Evolutionary conservation across 1,140 invertebrate species (phyloP), one percentile per base, ranked within the genome.

Genomic region (Drosophila baimaii): DNA sequence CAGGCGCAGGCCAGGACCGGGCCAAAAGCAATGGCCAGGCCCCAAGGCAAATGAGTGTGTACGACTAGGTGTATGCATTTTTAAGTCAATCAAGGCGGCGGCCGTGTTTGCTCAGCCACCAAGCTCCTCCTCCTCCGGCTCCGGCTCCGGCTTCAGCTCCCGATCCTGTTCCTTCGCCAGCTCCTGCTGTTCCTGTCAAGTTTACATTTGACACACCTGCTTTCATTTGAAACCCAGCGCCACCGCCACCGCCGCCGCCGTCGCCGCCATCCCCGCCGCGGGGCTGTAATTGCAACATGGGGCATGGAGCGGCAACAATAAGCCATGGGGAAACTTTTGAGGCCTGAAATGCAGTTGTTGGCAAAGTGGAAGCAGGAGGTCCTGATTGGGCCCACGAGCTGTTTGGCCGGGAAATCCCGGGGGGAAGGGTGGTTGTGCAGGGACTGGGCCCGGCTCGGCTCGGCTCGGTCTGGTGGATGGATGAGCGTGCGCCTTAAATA

Each of bases 161-260:
- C 35, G 13, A 19, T 19, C 39, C 56, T 17, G 41, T 9, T 46
- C 52, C 33, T 25, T 44, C 31, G 46, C 37, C 62, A 37, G 59
- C 41, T 46, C 61, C 55, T 56, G 70, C 72, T 59, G 55, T 56
- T 56, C 41, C 72, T 63, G 77, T 76, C 65, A 66, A 84, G 84
- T 89, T 88, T 88, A 89, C 74, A 81, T 89, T 89, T 89, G 84
- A 89, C 84, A 89, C 84, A 89, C 84, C 84, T 89, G 84, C 84
- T 89, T 89, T 84, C 66, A 89, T 89, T 89, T 84, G 81, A 81
- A 89, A 84, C 73, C 68, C 81, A 77, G 69, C 80, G 59, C 52
- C 72, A 66, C 77, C 77, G 59, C 62, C 77, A 77, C 73, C 80
- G 59, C 52, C 72, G 70, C 77, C 77, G 59, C 62, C 77, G 73